Base-by-base conservation (phyloP, 2,113 vertebrate genomes). In the Hypomesus transpacificus region DNA sequence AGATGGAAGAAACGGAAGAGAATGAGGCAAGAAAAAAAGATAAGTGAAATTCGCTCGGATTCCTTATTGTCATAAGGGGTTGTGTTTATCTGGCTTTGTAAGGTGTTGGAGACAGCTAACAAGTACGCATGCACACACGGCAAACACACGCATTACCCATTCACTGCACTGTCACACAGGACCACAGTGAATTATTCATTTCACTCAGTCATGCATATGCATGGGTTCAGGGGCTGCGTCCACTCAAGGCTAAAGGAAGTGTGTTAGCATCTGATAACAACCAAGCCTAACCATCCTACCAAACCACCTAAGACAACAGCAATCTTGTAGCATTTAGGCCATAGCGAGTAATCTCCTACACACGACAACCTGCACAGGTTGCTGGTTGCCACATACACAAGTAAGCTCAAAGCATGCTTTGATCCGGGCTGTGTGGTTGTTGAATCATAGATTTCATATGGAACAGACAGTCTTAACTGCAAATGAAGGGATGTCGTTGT, bases 401-500 rank as follows among this genome's bases (percentile, higher is more conserved):
- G 54, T 50, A 59, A 24, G 51, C 70, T 63, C 74, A 58, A 46
- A 52, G 58, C 63, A 6, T n/a, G 13, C 70, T 82, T 76, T 82
- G 65, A 82, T 81, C 79, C 52, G 11, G 22, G 11, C 54, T 68
- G 58, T 51, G 59, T 14, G 51, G 70, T 78, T 68, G 64, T 68
- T 50, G 76, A 75, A 57, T 54, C 17, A 14, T 46, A 0, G 18
- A 71, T 63, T 76, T 82, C 68, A 54, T 77, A 60, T 28, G 66
- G 69, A 60, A 14, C 24, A 22, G 58, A 18, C 17, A 58, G 60
- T 61, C 86, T 85, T 76, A 68, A 34, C 80, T 5, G 61, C 70
- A 75, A 74, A 84, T 77, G 71, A 75, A 31, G 67, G 79, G 79
- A 83, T 72, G 77, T 75, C 24, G 79, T 74, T 28, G 73, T 79